phyloP scores from a whole-genome alignment of 2,888 invertebrate species.

The Drosophila yooni region DNA sequence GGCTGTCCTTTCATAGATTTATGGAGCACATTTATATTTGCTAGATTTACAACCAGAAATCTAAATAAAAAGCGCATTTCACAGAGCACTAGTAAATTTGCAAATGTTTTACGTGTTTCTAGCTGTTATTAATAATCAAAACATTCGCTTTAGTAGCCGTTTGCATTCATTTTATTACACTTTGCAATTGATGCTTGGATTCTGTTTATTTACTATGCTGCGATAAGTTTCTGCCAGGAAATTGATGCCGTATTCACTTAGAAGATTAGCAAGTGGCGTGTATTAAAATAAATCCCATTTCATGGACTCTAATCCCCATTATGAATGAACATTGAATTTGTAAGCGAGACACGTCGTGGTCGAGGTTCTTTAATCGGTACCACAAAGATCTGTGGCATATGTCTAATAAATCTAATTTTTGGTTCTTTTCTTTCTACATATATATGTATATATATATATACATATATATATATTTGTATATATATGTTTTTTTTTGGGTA shows the following conservation, averaged over 20 bases:
- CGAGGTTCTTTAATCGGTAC: constrained; percentile 52
- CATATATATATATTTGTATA: background rate
- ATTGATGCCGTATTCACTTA: constrained; percentile 57
- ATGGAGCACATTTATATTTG: background rate
- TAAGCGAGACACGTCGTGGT: constrained; percentile 65
- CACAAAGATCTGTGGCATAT: constrained; percentile 69
- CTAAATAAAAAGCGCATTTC: background rate
- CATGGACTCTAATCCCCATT: constrained; percentile 37
- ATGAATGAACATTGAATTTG: constrained; percentile 42
- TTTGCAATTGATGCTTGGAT: constrained; percentile 21
- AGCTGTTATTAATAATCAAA: constrained; percentile 1
- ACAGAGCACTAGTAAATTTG: background rate
- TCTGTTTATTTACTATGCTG: constrained; percentile 34
- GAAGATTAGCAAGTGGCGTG: constrained; percentile 45
- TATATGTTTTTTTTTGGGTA: background rate
- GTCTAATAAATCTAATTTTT: constrained; percentile 73
- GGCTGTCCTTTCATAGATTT: background rate
- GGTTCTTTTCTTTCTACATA: background rate
- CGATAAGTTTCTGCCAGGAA: constrained; percentile 18
- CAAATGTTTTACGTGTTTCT: background rate
- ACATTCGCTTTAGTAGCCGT: background rate
- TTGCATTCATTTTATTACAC: constrained; percentile 24
- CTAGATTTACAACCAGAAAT: background rate
- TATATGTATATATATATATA: background rate
- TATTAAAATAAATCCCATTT: constrained; percentile 65